Evolutionary conservation across 2,888 invertebrate species (phyloP), one percentile per base, ranked within the genome.

Genomic region (Hypsopygia costalis): DNA sequence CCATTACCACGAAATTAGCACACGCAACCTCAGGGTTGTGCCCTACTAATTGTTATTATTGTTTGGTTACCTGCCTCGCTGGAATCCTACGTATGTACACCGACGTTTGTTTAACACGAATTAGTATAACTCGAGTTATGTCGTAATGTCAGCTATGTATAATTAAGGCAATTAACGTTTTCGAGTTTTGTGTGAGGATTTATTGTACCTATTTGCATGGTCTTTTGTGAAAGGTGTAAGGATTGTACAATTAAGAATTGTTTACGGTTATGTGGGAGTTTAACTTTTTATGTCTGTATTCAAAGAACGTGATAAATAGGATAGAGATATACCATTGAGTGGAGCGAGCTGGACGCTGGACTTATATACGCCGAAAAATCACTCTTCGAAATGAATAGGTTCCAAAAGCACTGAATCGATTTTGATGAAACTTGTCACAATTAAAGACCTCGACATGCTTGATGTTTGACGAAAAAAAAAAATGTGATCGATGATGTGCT

Each of bases 1-100:
- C 52, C 59, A 64, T 70, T 58, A 67, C 67, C 65, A 41, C 65
- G 61, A 55, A 64, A 74, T 73, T 73, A 69, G 70, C 73, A 52
- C 73, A 52, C 55, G 55, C 57, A 55, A 54, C 67, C 70, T 54
- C 61, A 57, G 32, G 38, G 38, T 32, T 25, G 16, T 16, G 38
- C 32, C 37, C 12, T 25, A 33, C 37, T 35, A 41, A 44, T 38
- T 41, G 40, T 32, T 38, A 36, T 41, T 41, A 44, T 41, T 44
- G 44, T 44, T 38, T 29, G 29, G 35, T 34, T 41, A 41, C 41
- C 44, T 41, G 34, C 36, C 36, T 36, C 12, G 9, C 34, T n/a
- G 48, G 48, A 40, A 48, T 45, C 43, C 34, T 22, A 33, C 40
- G 39, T 40, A 46, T 49, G 48, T 41, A 39, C 38, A 39, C 12